Evolutionary conservation across 2,113 vertebrate genomes (phyloP).

Genomic region (Pontoporia blainvillei): DNA sequence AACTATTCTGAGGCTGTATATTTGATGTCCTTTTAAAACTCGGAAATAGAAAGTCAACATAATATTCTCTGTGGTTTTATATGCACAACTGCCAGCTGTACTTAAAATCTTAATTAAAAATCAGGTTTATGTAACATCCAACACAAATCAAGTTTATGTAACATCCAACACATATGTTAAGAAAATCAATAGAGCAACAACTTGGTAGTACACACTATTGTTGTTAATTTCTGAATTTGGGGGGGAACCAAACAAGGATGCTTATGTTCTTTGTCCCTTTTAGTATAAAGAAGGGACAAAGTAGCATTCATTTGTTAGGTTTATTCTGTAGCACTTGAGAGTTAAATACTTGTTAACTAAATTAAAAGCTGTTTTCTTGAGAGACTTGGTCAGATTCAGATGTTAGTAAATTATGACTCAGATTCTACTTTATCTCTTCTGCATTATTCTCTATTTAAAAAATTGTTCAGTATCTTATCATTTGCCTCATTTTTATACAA

Average conservation of each 20-base stretch:
- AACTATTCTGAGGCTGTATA: background rate
- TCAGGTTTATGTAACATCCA: background rate
- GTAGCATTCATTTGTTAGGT: background rate
- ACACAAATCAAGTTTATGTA: background rate
- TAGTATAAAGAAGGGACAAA: background rate
- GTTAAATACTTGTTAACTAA: background rate
- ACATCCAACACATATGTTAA: background rate
- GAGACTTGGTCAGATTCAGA: background rate
- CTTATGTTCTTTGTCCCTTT: background rate
- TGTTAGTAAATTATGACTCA: constrained; percentile 4
- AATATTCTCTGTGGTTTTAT: background rate
- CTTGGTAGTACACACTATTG: background rate
- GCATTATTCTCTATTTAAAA: background rate
- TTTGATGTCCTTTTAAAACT: constrained; percentile 22
- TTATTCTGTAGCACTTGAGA: background rate
- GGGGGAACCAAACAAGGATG: background rate
- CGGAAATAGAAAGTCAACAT: background rate
- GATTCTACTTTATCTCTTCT: background rate
- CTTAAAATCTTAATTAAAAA: constrained; percentile 44
- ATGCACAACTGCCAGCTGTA: background rate
- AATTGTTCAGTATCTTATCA: background rate
- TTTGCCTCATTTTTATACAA: background rate
- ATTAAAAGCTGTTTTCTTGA: constrained; percentile 28
- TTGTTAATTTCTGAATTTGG: background rate
- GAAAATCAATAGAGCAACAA: background rate